Conservation (phyloP, 2,888 invertebrate genomes). For the Geotrupes spiniger region DNA sequence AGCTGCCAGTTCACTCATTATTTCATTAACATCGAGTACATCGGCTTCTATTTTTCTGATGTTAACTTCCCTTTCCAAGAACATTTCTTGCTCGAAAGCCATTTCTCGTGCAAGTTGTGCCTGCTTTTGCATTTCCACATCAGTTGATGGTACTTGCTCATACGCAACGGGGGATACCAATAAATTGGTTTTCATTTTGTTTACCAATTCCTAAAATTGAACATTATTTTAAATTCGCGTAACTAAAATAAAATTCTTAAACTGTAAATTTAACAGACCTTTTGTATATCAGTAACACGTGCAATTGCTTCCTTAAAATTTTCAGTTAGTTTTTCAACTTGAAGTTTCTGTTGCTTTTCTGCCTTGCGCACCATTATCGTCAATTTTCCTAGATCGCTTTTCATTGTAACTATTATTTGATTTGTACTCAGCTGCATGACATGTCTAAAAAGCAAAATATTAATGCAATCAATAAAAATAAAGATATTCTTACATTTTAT, state of each 20-base stretch:
- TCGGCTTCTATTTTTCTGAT: slow-evolving; percentile 78
- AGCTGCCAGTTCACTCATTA: slow-evolving; percentile 72
- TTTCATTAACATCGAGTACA: slow-evolving; percentile 78
- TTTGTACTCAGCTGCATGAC: slow-evolving; percentile 73
- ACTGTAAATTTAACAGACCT: no score
- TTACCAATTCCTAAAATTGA: slow-evolving; percentile 57
- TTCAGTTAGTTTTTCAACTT: slow-evolving; percentile 78
- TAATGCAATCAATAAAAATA: slow-evolving; percentile 14
- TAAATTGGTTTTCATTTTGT: slow-evolving; percentile 66
- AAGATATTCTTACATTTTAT: slow-evolving; percentile 57
- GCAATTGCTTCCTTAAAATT: slow-evolving; percentile 79
- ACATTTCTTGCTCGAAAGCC: slow-evolving; percentile 76
- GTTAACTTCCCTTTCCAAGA: slow-evolving; percentile 76
- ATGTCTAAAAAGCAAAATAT: slow-evolving; percentile 55
- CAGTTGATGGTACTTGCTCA: slow-evolving; percentile 23
- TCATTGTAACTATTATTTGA: slow-evolving; percentile 69
- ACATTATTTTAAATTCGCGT: slow-evolving; percentile 2
- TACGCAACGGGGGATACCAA: slow-evolving; percentile 45
- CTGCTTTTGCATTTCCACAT: slow-evolving; percentile 49
- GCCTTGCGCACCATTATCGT: slow-evolving; percentile 68
- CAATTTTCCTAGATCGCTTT: slow-evolving; percentile 69
- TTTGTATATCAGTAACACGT: slow-evolving; percentile 75
- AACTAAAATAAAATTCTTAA: slow-evolving; percentile 2
- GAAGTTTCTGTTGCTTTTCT: slow-evolving; percentile 77
- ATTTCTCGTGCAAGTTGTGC: slow-evolving; percentile 55